phyloP scores from a whole-genome alignment of 2,888 invertebrate species.

The Heterodera filipjevi region DNA sequence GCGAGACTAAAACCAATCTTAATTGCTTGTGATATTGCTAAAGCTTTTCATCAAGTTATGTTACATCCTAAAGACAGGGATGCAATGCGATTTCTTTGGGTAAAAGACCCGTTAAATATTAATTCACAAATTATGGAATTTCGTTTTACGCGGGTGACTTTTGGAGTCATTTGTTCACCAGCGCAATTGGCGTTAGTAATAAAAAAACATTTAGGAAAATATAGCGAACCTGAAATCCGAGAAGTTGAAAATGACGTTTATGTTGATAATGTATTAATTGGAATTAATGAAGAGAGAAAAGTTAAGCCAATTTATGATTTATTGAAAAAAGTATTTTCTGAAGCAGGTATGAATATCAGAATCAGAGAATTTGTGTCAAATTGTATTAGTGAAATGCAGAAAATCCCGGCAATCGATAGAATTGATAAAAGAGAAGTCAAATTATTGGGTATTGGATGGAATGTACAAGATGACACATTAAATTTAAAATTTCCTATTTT shows the following conservation, averaged over 20 bases:
- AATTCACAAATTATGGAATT: background rate
- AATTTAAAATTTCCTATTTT: background rate
- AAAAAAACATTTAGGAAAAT: background rate
- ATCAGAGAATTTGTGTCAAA: background rate
- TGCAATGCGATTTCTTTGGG: background rate
- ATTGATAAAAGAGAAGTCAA: background rate
- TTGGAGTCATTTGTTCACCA: conserved; percentile 18
- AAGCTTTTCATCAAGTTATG: background rate
- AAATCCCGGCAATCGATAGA: background rate
- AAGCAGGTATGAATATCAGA: conserved; percentile 17
- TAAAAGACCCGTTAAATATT: background rate
- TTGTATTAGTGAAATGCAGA: background rate
- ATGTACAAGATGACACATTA: background rate
- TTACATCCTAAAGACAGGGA: conserved; percentile 2
- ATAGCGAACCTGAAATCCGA: too few species aligned
- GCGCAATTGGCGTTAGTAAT: background rate
- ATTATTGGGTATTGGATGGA: background rate
- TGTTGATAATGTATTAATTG: conserved; percentile 9
- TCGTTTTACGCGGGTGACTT: background rate
- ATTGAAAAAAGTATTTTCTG: background rate
- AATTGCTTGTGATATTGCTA: background rate
- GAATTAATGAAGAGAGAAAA: background rate
- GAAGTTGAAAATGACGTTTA: background rate
- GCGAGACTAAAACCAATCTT: conserved; percentile 1
- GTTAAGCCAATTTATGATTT: too few species aligned